phyloP scores from a whole-genome alignment of 2,888 invertebrate genomes.

The Trichacis sp. region DNA sequence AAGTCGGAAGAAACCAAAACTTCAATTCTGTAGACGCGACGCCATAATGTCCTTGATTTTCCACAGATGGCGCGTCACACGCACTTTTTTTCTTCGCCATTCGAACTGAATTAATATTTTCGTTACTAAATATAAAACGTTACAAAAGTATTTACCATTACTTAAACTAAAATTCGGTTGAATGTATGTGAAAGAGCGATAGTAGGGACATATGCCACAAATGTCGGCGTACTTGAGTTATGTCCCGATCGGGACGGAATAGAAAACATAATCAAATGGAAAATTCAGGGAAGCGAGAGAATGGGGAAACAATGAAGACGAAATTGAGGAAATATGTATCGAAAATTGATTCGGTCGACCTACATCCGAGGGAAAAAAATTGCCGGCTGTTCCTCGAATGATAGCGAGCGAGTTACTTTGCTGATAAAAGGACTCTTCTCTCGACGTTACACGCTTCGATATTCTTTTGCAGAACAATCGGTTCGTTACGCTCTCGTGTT shows the following conservation, averaged over 20 bases:
- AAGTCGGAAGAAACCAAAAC: too few species aligned
- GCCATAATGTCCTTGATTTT: too few species aligned
- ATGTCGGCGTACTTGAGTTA: background rate
- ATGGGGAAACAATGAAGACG: background rate
- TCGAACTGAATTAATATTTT: too few species aligned
- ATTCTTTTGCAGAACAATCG: constrained; percentile 42
- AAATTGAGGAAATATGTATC: constrained; percentile 9
- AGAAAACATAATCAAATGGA: background rate
- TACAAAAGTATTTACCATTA: too few species aligned
- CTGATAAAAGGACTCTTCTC: constrained; percentile 31
- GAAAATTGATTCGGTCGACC: constrained; percentile 33
- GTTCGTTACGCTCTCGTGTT: constrained; percentile 41
- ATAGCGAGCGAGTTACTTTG: constrained; percentile 35
- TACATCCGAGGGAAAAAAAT: constrained; percentile 21
- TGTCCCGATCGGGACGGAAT: background rate
- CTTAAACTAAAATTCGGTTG: too few species aligned
- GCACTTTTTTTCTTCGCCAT: too few species aligned
- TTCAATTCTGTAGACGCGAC: too few species aligned
- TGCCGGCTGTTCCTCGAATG: constrained; percentile 24
- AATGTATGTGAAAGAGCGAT: too few species aligned
- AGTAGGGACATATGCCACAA: too few species aligned
- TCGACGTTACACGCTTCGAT: constrained; percentile 28
- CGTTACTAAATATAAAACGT: too few species aligned
- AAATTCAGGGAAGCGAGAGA: background rate
- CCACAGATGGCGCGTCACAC: too few species aligned